phyloP scores from a whole-genome alignment of 37 sponge, comb jelly and placozoan species.

The Dysidea cf. avara region DNA sequence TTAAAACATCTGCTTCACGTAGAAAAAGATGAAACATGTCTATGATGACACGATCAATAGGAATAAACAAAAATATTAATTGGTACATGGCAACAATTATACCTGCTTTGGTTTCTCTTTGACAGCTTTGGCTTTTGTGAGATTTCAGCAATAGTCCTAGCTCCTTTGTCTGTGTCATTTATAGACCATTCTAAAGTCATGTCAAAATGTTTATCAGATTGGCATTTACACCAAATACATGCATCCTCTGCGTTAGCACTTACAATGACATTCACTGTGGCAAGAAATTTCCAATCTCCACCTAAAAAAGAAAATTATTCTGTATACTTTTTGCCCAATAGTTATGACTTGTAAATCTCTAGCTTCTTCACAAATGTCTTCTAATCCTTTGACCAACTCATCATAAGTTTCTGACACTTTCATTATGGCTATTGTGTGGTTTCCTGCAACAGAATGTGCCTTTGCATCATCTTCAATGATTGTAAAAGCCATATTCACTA shows the following conservation, averaged over 20 bases:
- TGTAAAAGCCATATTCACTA: constrained; percentile 18
- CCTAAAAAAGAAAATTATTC: constrained; percentile 22
- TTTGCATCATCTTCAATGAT: constrained; percentile 1
- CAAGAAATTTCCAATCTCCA: constrained; percentile 22
- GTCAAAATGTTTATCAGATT: background rate
- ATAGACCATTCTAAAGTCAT: constrained; percentile 13
- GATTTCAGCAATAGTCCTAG: constrained; percentile 27
- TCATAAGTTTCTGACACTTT: constrained; percentile 17
- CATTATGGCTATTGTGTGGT: constrained; percentile 19
- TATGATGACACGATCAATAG: constrained; percentile 22
- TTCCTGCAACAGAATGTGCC: constrained; percentile 15
- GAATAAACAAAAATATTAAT: constrained; percentile 8
- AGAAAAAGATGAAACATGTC: constrained; percentile 30
- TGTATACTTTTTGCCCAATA: constrained; percentile 5
- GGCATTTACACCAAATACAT: constrained; percentile 31
- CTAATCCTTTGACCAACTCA: background rate
- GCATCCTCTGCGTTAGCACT: constrained; percentile 7
- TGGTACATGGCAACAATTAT: background rate
- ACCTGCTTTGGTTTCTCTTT: background rate
- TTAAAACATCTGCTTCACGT: constrained; percentile 6
- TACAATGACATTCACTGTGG: background rate
- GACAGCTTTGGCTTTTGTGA: background rate
- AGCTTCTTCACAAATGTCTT: constrained; percentile 6
- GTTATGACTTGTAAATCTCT: background rate
- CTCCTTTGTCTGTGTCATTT: constrained; percentile 2